Evolutionary conservation across 2,113 vertebrate genomes (phyloP).

Genomic region (Lagenorhynchus albirostris): DNA sequence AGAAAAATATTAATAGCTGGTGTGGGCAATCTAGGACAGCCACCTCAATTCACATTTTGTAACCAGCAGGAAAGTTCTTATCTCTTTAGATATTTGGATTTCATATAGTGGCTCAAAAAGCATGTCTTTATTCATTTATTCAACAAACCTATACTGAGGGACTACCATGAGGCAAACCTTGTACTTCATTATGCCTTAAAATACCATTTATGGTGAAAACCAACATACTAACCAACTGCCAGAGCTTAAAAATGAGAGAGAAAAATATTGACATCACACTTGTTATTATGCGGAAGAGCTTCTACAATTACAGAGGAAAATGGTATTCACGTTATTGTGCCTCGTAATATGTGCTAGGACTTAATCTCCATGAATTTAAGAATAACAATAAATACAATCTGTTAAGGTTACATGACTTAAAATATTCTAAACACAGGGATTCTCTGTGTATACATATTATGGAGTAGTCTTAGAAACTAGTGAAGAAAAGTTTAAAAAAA

Average conservation of each 20-base stretch:
- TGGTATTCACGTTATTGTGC: neutral
- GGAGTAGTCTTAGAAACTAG: neutral
- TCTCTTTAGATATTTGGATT: slow-evolving; percentile 10
- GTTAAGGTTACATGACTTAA: neutral
- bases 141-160: neutral
- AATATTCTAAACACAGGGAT: neutral
- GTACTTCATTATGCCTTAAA: neutral
- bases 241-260: neutral
- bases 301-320: neutral
- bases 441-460: neutral
- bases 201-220: neutral
- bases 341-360: neutral
- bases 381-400: neutral
- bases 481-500: neutral
- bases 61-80: neutral
- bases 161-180: neutral
- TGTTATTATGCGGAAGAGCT: neutral
- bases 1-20: neutral
- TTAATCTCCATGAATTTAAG: neutral
- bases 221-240: neutral
- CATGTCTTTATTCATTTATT: neutral
- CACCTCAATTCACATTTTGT: neutral
- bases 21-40: neutral
- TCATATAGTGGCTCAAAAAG: neutral
- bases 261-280: neutral